Base-by-base conservation (phyloP, 2,888 invertebrate genomes). In the Drosophila meridionalis region DNA sequence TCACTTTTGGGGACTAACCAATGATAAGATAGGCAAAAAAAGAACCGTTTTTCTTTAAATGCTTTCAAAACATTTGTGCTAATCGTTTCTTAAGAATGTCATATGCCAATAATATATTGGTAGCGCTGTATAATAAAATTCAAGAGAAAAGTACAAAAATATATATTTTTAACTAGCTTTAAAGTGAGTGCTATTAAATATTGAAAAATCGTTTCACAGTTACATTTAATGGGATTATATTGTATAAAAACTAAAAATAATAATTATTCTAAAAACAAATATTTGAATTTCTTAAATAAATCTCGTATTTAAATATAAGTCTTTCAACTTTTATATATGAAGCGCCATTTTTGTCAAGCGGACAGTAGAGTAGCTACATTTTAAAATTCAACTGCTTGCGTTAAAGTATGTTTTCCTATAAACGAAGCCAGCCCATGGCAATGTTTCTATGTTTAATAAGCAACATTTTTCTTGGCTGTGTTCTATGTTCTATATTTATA, bases 1-100 rank as follows among this genome's bases (percentile, higher is more conserved):
- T 58, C 38, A 32, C 30, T 30, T 7, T 8, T 26, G 26, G 50
- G 8, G 3, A 30, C 48, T 6, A 38, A 11, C 0, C 12, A 26
- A 26, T 60, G 73, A 73, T 67, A 26, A 73, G 67, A 67, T 73
- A 61, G 43, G 28, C n/a, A 12, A 53, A 6, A 14, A 40, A 2
- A 34, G 12, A 6, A 3, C 3, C 32, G 11, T n/a, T 26, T 40
- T 60, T 60, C n/a, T 4, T 20, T 6, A 9, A 43, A 28, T 14
- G 28, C 2, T 28, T 28, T 28, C n/a, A 36, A 11, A 1, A n/a
- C 11, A 0, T 30, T 20, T 12, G 6, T 6, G 28, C 11, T 56
- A 42, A 56, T 56, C 20, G 40, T 56, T 56, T 32, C 7, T 1
- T 28, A 2, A 30, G 30, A 56, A 56, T 9, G 6, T 12, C 3